phyloP scores from a whole-genome alignment of 2,888 invertebrate genomes.

The Lampropteryx suffumata region DNA sequence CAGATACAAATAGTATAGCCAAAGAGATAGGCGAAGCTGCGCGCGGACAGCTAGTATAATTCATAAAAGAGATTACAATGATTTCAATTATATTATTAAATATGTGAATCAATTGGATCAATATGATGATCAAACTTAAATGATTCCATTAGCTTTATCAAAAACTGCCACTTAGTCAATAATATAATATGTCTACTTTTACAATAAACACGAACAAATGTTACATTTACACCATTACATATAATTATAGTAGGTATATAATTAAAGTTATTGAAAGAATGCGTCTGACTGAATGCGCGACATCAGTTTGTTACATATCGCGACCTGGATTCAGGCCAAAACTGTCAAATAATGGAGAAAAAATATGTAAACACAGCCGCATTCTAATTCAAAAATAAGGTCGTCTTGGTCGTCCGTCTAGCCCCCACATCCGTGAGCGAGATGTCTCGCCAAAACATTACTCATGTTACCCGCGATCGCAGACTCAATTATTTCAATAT shows the following conservation, averaged over 20 bases:
- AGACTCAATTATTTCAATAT: slow-evolving; percentile 35
- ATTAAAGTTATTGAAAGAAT: too few species aligned
- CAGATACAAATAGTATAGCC: too few species aligned
- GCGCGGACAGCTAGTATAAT: too few species aligned
- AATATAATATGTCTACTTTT: too few species aligned
- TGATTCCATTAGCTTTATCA: too few species aligned
- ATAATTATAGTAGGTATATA: slow-evolving; percentile 27
- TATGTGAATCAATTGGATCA: too few species aligned
- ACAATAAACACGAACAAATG: slow-evolving; percentile 1
- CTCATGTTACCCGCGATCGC: slow-evolving; percentile 38
- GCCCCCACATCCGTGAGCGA: slow-evolving; percentile 47
- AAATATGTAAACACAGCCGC: slow-evolving; percentile 78
- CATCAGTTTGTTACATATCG: slow-evolving; percentile 60
- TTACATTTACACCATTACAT: slow-evolving; percentile 21
- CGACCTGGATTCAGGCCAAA: slow-evolving; percentile 71
- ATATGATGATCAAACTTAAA: too few species aligned
- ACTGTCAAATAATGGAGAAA: slow-evolving; percentile 75
- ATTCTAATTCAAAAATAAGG: slow-evolving; percentile 77
- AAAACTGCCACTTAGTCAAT: too few species aligned
- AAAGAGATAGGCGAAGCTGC: too few species aligned
- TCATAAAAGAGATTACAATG: too few species aligned
- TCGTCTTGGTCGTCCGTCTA: slow-evolving; percentile 65
- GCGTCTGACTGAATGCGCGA: slow-evolving; percentile 47
- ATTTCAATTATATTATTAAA: too few species aligned
- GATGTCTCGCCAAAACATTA: slow-evolving; percentile 70